phyloP scores from a whole-genome alignment of 1,140 invertebrate species.

The Calephelis virginiensis region DNA sequence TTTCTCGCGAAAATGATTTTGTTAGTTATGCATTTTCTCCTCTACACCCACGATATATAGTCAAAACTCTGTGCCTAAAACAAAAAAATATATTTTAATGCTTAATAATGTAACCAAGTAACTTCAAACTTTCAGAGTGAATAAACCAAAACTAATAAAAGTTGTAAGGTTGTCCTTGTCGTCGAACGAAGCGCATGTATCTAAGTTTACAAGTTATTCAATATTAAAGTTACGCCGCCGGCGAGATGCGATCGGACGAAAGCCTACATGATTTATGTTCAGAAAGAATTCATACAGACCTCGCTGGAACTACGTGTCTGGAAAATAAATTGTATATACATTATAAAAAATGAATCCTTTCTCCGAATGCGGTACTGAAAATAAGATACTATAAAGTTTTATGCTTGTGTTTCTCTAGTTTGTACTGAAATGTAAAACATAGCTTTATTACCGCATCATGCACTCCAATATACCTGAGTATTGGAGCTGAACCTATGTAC shows the following conservation, averaged over 20 bases:
- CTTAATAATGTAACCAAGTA: neutral
- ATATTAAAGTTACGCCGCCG: slow-evolving; percentile 10
- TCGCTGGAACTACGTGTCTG: neutral
- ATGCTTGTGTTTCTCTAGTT: no score
- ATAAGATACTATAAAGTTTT: no score
- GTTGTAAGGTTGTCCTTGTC: slow-evolving; percentile 5
- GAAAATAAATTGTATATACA: neutral
- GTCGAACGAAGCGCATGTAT: neutral
- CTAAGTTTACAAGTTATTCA: slow-evolving; percentile 13
- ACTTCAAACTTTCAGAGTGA: neutral
- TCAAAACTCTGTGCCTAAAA: no score
- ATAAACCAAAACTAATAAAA: slow-evolving; percentile 15
- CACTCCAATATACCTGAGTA: no score
- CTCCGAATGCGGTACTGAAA: neutral
- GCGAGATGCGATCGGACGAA: slow-evolving; percentile 15
- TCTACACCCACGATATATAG: no score
- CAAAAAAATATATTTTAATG: neutral
- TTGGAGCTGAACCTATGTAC: no score
- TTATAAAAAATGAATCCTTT: slow-evolving; percentile 4
- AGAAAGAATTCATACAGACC: slow-evolving; percentile 16
- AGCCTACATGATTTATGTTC: slow-evolving; percentile 25
- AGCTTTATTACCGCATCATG: neutral
- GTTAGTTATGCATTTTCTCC: no score
- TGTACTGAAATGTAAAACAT: neutral
- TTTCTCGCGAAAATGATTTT: no score